Base-by-base conservation (phyloP, 2,888 invertebrate genomes). In the Sepiola atlantica region DNA sequence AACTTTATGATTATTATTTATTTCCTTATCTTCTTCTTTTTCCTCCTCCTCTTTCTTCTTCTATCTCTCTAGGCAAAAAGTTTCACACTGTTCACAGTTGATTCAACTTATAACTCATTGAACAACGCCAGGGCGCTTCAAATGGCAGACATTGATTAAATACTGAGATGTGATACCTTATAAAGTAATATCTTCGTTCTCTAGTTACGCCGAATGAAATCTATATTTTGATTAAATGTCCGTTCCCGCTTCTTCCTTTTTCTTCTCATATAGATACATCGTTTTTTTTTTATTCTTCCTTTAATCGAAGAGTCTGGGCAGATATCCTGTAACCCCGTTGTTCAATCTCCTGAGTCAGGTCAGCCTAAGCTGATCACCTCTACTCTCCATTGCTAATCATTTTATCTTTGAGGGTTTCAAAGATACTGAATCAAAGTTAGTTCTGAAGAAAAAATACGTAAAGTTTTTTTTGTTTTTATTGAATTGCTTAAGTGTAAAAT, bases 171-270 rank as follows among this genome's bases (percentile, higher is more conserved):
- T 61, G 77, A 77, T 77, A 77, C 77, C 77, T n/a, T 77, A 77
- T 77, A 77, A 77, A 77, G n/a, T 77, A 77, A 77, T 77, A 77
- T 32, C 77, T 77, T 16, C n/a, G 12, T 16, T 77, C 77, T 32
- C 77, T 77, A 16, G 77, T 77, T 77, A 77, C 77, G n/a, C 14
- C 77, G 21, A 77, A n/a, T 77, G 77, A n/a, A 77, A 77, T 77
- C 77, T 77, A 77, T 77, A 77, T 77, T 77, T 77, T 77, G 77
- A 77, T 77, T 77, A 77, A 77, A 77, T 77, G 77, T 77, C 77
- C n/a, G n/a, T 77, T 77, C n/a, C n/a, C 1, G 1, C n/a, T 32
- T 32, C 32, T 77, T n/a, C n/a, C n/a, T 45, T 45, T 45, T 45
- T 45, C n/a, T 32, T 32, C 32, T 77, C 32, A 77, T 77, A 77